Conservation (phyloP, 2,888 invertebrate genomes). For the Catocala fraxini region DNA sequence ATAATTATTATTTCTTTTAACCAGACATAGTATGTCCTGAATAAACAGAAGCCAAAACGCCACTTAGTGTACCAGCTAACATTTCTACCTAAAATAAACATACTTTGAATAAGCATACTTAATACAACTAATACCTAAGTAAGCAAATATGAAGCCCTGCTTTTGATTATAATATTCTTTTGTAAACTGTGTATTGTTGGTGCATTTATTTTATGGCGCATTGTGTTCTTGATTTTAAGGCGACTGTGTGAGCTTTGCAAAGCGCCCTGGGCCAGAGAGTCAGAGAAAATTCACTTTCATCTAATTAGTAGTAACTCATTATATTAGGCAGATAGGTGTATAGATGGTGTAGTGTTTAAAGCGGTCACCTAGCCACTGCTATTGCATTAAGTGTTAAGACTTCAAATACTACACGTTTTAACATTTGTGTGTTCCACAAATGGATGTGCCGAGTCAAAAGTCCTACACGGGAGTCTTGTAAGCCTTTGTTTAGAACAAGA, state of each 20-base stretch:
- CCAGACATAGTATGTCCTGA: background rate
- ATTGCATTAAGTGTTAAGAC: too few relatives aligned
- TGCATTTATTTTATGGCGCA: background rate
- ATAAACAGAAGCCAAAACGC: slow-evolving; percentile 2
- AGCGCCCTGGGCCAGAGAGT: background rate
- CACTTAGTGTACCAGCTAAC: background rate
- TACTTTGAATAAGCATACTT: background rate
- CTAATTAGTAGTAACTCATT: background rate
- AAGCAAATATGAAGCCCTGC: background rate
- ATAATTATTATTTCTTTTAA: background rate
- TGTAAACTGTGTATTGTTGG: background rate
- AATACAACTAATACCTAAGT: background rate
- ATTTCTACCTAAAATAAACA: background rate
- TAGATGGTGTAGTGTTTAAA: too few relatives aligned
- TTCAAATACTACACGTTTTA: too few relatives aligned
- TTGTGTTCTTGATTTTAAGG: background rate
- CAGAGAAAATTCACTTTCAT: background rate
- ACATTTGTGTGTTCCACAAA: too few relatives aligned
- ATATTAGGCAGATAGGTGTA: too few relatives aligned
- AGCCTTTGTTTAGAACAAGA: too few relatives aligned
- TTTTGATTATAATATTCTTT: slow-evolving; percentile 5
- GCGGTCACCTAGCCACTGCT: too few relatives aligned
- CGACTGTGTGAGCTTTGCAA: background rate
- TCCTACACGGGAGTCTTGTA: too few relatives aligned
- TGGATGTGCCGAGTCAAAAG: too few relatives aligned